These are phyloP conservation scores for Columba livia DNA, from an alignment of 2,113 vertebrate species.

Conservation along the genomic window DNA sequence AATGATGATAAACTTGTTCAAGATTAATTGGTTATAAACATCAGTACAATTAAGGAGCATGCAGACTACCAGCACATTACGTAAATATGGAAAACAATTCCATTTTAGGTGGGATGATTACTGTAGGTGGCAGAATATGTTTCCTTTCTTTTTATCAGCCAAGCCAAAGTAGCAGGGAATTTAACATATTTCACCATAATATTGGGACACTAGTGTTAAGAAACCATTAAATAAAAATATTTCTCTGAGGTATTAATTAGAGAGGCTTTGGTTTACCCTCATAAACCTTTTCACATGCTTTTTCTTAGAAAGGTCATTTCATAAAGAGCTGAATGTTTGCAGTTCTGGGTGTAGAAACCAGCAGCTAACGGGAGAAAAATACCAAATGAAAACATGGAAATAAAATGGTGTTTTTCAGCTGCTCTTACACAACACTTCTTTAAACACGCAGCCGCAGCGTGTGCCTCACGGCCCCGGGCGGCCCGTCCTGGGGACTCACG, in stretches of 20 bases:
- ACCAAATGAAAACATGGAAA: background rate
- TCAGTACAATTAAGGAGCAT: conserved; percentile 7
- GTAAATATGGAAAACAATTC: conserved; percentile 50
- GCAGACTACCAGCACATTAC: conserved; percentile 40
- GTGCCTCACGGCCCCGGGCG: background rate
- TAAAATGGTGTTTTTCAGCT: background rate
- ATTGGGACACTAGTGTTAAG: conserved; percentile 45
- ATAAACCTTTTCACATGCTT: conserved; percentile 31
- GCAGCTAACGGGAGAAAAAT: background rate
- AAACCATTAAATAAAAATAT: conserved; percentile 53
- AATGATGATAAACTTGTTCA: background rate
- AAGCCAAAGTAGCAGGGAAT: conserved; percentile 37
- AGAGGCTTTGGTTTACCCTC: conserved; percentile 43
- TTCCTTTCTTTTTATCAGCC: conserved; percentile 32
- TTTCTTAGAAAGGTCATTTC: conserved; percentile 47
- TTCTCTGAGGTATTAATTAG: conserved; percentile 70
- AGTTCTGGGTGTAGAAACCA: background rate
- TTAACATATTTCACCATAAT: conserved; percentile 59
- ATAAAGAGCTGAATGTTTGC: conserved; percentile 36
- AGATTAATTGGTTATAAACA: conserved; percentile 39
- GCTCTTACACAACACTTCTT: background rate
- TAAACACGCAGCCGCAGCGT: background rate
- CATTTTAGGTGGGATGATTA: conserved; percentile 32
- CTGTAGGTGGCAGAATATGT: conserved; percentile 9
- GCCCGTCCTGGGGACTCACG: background rate